A percentile compares a stretch with the other conserved stretches of the same genome.
Conservation (phyloP, 1,140 invertebrate genomes). For the Drosophila pruinosa region DNA sequence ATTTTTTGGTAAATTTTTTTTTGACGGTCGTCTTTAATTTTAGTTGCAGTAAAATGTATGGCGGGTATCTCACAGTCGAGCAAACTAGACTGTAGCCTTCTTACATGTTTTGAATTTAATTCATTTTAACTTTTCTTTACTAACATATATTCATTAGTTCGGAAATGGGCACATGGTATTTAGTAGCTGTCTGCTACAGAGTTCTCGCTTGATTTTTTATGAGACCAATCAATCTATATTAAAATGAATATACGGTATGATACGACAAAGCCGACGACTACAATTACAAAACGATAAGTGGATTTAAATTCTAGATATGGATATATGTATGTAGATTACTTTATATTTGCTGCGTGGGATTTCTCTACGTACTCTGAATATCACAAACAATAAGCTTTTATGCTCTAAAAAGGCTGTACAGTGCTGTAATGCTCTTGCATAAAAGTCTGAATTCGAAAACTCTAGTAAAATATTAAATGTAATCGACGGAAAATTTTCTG, state of each 20-base stretch:
- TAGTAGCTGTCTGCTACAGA: too few relatives aligned
- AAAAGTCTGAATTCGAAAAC: background rate
- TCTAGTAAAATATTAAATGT: slow-evolving; percentile 7
- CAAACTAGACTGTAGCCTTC: too few relatives aligned
- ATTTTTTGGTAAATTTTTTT: too few relatives aligned
- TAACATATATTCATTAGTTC: too few relatives aligned
- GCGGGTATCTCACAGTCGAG: too few relatives aligned
- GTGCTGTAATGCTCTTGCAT: slow-evolving; percentile 6
- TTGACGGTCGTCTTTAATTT: too few relatives aligned
- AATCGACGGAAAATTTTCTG: background rate
- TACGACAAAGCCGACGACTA: background rate
- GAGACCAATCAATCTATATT: background rate
- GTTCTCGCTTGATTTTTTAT: too few relatives aligned
- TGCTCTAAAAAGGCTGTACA: slow-evolving; percentile 12
- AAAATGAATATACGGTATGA: background rate
- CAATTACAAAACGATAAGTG: slow-evolving; percentile 4
- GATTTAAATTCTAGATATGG: slow-evolving; percentile 2
- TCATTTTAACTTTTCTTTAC: too few relatives aligned
- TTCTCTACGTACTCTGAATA: slow-evolving; percentile 8
- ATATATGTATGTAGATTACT: slow-evolving; percentile 23
- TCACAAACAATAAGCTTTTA: slow-evolving; percentile 17
- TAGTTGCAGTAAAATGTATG: too few relatives aligned
- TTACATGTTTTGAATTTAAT: too few relatives aligned
- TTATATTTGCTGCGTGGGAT: background rate
- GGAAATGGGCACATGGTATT: too few relatives aligned